Percentiles rank a stretch among this genome's conserved stretches.
Conservation (phyloP, 2,797 vertebrate species). For the Sparus aurata region DNA sequence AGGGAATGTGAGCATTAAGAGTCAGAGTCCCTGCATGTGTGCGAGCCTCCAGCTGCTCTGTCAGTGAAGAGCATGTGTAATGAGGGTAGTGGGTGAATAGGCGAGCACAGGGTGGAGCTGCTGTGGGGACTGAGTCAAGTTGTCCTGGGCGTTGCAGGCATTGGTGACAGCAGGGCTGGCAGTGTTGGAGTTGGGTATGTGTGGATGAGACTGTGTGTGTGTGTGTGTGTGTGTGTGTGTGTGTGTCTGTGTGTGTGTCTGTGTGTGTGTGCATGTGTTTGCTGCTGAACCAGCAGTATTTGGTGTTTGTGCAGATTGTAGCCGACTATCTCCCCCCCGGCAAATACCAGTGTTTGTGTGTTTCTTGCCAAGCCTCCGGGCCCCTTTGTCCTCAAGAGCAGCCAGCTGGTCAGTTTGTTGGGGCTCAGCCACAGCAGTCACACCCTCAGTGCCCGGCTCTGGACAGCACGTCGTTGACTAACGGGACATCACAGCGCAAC, state of each 20-base stretch:
- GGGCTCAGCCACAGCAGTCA: constrained; percentile 60
- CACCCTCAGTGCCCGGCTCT: constrained; percentile 44
- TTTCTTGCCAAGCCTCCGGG: constrained; percentile 75
- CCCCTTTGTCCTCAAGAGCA: constrained; percentile 74
- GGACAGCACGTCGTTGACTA: constrained; percentile 3
- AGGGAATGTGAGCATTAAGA: not conserved
- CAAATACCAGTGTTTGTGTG: constrained; percentile 75
- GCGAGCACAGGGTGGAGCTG: constrained; percentile 49
- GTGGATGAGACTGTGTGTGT: constrained; percentile 23
- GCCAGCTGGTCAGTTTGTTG: constrained; percentile 72
- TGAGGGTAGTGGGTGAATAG: constrained; percentile 29
- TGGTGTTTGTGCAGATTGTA: constrained; percentile 77
- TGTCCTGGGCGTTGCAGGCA: constrained; percentile 41
- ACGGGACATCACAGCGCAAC: constrained; percentile 43
- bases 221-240: not conserved
- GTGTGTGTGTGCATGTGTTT: constrained; percentile 27
- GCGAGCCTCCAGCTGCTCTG: constrained; percentile 28
- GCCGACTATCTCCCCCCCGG: constrained; percentile 49
- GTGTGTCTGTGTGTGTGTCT: constrained; percentile 20
- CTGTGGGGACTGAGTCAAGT: constrained; percentile 53
- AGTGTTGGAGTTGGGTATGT: constrained; percentile 13
- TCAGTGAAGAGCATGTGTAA: constrained; percentile 40
- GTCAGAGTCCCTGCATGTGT: not conserved
- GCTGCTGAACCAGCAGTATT: constrained; percentile 82
- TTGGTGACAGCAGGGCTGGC: constrained; percentile 53